Evolutionary conservation across 2,888 invertebrate genomes (phyloP), one percentile per base, ranked within the genome.

Genomic region (Antheraea yamamai): DNA sequence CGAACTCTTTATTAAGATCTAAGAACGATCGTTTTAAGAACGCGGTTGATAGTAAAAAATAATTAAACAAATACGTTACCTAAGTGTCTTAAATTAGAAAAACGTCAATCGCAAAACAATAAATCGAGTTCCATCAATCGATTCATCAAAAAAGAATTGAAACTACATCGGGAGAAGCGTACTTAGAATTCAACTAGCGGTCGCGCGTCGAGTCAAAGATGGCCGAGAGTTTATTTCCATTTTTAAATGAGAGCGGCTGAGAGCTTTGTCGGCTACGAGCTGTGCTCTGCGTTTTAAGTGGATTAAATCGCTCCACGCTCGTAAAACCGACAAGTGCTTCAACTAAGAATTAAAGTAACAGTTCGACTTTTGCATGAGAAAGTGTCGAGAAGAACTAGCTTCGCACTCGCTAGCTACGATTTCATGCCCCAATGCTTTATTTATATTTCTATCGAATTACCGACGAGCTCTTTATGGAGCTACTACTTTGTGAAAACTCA

Each of bases 281-380:
- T 94, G 94, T 94, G 94, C 94, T 94, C 91, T 91, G 94, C 91
- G 94, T 95, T 95, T 95, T 95, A 95, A 95, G 95, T 95, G 95
- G 95, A 95, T 95, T 95, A 95, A 95, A 95, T 94, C 94, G 94
- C 94, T 93, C 92, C 86, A 92, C 92, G 94, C 93, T 94, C 94
- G 94, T 94, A 95, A 94, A 95, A 94, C 94, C 94, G 94, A 94
- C 94, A 95, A 94, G 94, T 94, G 93, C 93, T 92, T 84, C 82
- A 89, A 92, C 93, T 90, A 93, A 93, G 93, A 94, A 94, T 94
- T 94, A 94, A 94, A 94, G 94, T 94, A 93, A 94, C 93, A 86
- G 89, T 95, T 94, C 93, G 94, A 94, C 94, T 94, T 95, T 94
- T 94, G 94, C 95, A 94, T 94, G 94, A 92, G 94, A 93, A 94